These are phyloP conservation scores for Manis javanica DNA, from an alignment of 2,797 vertebrate species.

Conservation along the genomic window DNA sequence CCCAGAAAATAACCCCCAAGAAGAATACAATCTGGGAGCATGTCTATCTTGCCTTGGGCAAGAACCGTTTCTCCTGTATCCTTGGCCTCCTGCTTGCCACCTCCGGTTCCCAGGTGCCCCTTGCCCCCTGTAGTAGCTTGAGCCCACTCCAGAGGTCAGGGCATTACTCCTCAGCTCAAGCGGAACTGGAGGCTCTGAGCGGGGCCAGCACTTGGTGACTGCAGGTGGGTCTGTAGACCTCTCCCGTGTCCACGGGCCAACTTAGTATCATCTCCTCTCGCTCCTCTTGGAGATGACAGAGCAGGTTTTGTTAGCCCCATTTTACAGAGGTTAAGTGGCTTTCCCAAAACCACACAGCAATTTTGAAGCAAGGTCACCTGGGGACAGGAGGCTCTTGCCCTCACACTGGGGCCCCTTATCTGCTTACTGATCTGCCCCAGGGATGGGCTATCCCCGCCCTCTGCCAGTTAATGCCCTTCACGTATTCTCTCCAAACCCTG, in stretches of 20 bases:
- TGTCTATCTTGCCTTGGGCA: too few relatives aligned
- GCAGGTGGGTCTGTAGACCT: neutral
- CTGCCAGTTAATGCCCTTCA: neutral
- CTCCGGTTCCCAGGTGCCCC: neutral
- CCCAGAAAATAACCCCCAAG: neutral
- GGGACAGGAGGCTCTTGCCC: neutral
- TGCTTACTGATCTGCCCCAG: neutral
- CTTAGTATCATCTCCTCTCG: neutral
- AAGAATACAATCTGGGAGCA: neutral
- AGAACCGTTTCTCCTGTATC: neutral
- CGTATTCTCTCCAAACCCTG: neutral
- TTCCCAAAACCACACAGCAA: neutral
- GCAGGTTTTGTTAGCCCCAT: neutral
- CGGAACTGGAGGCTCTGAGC: neutral
- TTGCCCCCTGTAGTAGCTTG: too few relatives aligned
- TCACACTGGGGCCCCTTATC: too few relatives aligned
- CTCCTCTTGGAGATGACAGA: neutral
- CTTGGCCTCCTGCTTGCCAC: neutral
- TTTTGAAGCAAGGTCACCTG: neutral
- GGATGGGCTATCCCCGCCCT: neutral
- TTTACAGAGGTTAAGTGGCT: neutral
- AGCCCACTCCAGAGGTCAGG: neutral
- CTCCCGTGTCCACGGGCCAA: rapidly evolving
- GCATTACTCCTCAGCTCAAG: neutral
- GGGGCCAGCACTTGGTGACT: neutral